Evolutionary conservation across 2,797 vertebrate species (phyloP), one percentile per base, ranked within the genome.

Genomic region (Propithecus perrieri): DNA sequence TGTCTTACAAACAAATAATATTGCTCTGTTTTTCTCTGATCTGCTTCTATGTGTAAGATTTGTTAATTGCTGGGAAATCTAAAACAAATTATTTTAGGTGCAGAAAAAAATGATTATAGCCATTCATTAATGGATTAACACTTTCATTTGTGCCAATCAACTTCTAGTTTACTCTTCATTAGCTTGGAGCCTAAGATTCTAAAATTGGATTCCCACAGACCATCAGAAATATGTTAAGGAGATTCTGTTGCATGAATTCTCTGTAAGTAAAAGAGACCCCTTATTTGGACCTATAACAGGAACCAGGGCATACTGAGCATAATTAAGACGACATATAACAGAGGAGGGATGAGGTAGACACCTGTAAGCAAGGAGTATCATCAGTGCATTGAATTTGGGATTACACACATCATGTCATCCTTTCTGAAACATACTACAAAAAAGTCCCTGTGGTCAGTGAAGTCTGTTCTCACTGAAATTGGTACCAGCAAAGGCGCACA

Each of bases 51-150:
- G 35, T 46, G 9, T 59, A 88, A 67, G 72, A 78, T 85, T 89
- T 96, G 11, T 55, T 94, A 72, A 94, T 63, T 93, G 38, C 33
- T 35, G 95, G 75, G 26, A 35, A 95, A 81, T 85, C 43, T 87
- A 95, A 90, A 90, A 46, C n/a, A 90, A 76, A 53, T 81, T 89
- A 55, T 86, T 91, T 92, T 43, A 69, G 55, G 65, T 87, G 5
- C 17, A 76, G 84, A 46, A 59, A 53, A 50, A 92, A 74, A 81
- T n/a, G 72, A 67, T 80, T 72, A 26, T 76, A 33, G 74, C 33
- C 33, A 67, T 41, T 92, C 53, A 59, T 96, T 28, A 83, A 83
- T 84, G 55, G 41, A 85, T 41, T 94, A n/a, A 72, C 38, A 94
- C 79, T 89, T 95, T 59, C 41, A 84, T 83, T 92, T 94, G 26